Base-by-base conservation (phyloP, 1,140 invertebrate genomes). In the Branchinecta lindahli region DNA sequence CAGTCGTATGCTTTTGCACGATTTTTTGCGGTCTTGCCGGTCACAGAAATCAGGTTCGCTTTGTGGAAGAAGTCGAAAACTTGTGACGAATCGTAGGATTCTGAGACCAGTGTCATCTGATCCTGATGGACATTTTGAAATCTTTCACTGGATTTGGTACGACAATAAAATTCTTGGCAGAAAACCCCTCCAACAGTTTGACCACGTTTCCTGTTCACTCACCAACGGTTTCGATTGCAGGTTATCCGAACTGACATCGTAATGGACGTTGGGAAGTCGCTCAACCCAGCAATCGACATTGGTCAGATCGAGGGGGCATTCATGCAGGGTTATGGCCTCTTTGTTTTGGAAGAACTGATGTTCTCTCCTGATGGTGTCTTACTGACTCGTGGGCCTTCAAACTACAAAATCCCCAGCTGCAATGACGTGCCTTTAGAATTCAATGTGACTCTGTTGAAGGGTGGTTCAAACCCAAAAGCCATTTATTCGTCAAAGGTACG, bases 211-310 rank as follows among this genome's bases (percentile, higher is more conserved):
- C 33, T 33, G 33, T 33, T 33, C 5, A 33, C 33, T 33, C 5
- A 33, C 33, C 33, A 33, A 33, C 33, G 33, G 33, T 33, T 33
- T 33, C 33, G 33, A 20, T 69, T 73, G 65, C 73, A 87, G 86
- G 87, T 96, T 8, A 76, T 93, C 66, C 83, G 87, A 76, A 90
- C 89, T 4, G 91, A 97, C 75, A 96, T 97, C 74, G 91, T 97
- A 0, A 96, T 96, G 94, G 94, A 97, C 80, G 82, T 96, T 68
- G 89, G 89, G 20, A 85, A 91, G 71, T 95, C 91, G 81, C 79
- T 97, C 45, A 97, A 97, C 81, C 94, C 94, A 44, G 92, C 93
- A 0, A 94, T 97, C 74, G 94, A 98, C 75, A 91, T 97, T 76
- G 94, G 94, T 0, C 94, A 97, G 81, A 87, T 97, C 44, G 94